Base-by-base conservation (phyloP, 2,113 vertebrate genomes). In the Reinhardtius hippoglossoides region DNA sequence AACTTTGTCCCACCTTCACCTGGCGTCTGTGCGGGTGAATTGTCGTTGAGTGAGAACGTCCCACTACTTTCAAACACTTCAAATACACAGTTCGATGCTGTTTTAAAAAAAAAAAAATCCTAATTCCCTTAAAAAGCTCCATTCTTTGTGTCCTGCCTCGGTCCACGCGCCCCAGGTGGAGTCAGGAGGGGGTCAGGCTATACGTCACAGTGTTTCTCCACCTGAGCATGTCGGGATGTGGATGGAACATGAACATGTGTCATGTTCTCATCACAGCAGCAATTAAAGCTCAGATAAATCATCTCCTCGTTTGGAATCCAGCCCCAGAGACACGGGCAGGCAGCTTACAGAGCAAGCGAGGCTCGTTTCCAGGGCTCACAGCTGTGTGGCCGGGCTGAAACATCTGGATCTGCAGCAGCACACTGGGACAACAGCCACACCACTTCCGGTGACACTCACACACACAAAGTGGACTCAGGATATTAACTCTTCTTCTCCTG, bases 161-260 rank as follows among this genome's bases (percentile, higher is more conserved):
- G 50, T 86, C 74, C 66, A 59, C 68, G 73, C 78, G 78, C 83
- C 66, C 15, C 81, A 79, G 86, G 84, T 91, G 20, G 12, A 62
- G 71, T 65, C 79, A 83, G 90, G 91, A 86, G 84, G 54, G 67
- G 5, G 82, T 55, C 44, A 31, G 20, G 5, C 71, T 69, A 92
- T 69, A 92, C 92, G 91, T 93, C 92, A 94, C 62, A 14, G 46
- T 26, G 9, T 81, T 81, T 50, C 10, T 35, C 46, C 31, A 93
- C 91, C 91, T 92, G 90, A 21, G 58, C 87, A 89, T 87, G 88
- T 88, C 60, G 72, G 42, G 81, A 82, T 78, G 60, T 64, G 15
- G 21, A 64, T 81, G 64, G 31, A 73, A 81, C 68, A 8, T 7
- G 64, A 70, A 77, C 56, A 2, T 63, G 61, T 64, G 21, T 80